Percentiles rank a stretch among this genome's conserved stretches.
These are phyloP conservation scores for Rhingia campestris DNA, from an alignment of 2,888 invertebrate species.

Conservation along the genomic window DNA sequence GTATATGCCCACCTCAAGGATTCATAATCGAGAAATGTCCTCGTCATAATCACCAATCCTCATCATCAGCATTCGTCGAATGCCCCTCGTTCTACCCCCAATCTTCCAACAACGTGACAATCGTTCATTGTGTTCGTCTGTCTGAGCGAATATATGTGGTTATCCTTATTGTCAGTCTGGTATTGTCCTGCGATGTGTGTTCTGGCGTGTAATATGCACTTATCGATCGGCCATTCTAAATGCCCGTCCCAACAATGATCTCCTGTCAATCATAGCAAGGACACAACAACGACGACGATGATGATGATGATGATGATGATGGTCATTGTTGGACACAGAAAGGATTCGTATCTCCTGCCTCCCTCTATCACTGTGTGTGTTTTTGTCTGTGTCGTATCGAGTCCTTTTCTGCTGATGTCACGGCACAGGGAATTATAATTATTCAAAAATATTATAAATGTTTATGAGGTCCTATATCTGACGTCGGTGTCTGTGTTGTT, in stretches of 20 bases:
- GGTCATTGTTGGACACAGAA: constrained; percentile 66
- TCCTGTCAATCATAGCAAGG: constrained; percentile 68
- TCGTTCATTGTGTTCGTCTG: constrained; percentile 44
- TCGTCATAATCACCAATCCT: constrained; percentile 65
- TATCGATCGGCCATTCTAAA: constrained; percentile 72
- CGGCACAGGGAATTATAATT: constrained; percentile 65
- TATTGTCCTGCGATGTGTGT: constrained; percentile 67
- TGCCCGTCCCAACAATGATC: constrained; percentile 71
- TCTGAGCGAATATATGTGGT: constrained; percentile 36
- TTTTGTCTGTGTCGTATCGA: constrained; percentile 35
- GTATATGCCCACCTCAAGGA: constrained; percentile 54
- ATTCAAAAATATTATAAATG: constrained; percentile 73
- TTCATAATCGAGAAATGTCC: constrained; percentile 73
- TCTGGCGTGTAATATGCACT: constrained; percentile 73
- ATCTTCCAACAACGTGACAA: constrained; percentile 23
- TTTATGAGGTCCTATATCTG: constrained; percentile 46
- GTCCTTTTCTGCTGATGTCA: constrained; percentile 69
- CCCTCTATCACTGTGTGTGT: not conserved
- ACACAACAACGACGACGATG: constrained; percentile 24
- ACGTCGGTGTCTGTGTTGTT: constrained; percentile 3
- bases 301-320: constrained; percentile 39
- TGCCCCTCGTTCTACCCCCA: not conserved
- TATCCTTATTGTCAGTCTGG: constrained; percentile 54
- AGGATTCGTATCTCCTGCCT: constrained; percentile 42
- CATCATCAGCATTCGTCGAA: constrained; percentile 17